A percentile compares a stretch with the other conserved stretches of the same genome.
These are phyloP conservation scores for Drosophila borborema DNA, from an alignment of 2,888 invertebrate genomes.

Conservation along the genomic window DNA sequence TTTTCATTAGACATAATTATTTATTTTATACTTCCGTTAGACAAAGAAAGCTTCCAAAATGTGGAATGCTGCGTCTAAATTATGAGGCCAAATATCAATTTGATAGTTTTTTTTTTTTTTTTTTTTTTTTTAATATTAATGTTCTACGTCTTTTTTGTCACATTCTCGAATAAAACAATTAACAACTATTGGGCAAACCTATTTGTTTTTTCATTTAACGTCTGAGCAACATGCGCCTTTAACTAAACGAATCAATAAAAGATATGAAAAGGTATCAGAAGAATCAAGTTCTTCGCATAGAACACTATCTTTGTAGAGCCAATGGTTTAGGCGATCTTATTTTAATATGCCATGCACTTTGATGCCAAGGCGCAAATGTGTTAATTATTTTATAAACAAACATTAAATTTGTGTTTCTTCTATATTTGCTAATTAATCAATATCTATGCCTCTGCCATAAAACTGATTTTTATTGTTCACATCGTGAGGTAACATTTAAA, in stretches of 20 bases:
- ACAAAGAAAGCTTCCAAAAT: not conserved
- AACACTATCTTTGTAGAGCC: not conserved
- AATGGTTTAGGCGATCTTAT: slow-evolving; percentile 11
- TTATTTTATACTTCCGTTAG: no score
- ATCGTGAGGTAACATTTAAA: slow-evolving; percentile 54
- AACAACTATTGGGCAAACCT: slow-evolving; percentile 45
- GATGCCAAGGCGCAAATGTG: slow-evolving; percentile 28
- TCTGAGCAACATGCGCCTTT: not conserved
- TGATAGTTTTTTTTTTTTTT: slow-evolving; percentile 2
- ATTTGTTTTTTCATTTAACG: slow-evolving; percentile 32
- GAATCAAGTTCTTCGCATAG: slow-evolving; percentile 5
- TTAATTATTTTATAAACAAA: slow-evolving; percentile 52
- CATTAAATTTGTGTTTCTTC: not conserved
- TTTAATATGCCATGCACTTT: slow-evolving; percentile 27
- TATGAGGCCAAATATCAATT: not conserved
- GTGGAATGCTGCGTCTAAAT: not conserved
- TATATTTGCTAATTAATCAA: slow-evolving; percentile 57
- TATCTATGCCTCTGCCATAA: slow-evolving; percentile 34
- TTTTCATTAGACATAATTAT: no score
- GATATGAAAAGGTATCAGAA: not conserved
- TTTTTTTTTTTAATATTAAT: not conserved
- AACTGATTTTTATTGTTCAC: slow-evolving; percentile 34
- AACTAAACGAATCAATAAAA: not conserved
- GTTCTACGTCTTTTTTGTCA: not conserved
- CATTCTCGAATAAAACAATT: slow-evolving; percentile 20